Evolutionary conservation across 2,113 vertebrate genomes (phyloP), one percentile per base, ranked within the genome.

Genomic region (Zeus faber): DNA sequence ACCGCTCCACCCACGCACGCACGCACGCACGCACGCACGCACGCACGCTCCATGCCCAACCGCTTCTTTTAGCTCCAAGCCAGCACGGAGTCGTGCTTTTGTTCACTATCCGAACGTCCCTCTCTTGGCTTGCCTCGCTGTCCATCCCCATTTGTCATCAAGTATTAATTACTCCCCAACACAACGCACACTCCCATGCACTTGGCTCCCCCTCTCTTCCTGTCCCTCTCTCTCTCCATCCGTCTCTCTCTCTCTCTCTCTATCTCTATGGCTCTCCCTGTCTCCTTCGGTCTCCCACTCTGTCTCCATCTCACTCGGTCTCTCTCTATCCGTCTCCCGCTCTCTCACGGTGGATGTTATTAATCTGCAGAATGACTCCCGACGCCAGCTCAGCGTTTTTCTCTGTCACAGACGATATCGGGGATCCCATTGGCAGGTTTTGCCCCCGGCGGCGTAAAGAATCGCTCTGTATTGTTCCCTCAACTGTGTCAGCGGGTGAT

Each of bases 111-210:
- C 53, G 67, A 81, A 65, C 14, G 48, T 49, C 58, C 79, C 66
- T 76, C 58, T 66, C 64, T 61, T 75, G 35, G 44, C 65, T 77
- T 62, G 51, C 69, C 69, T 68, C 52, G 54, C 58, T 44, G 17
- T 66, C 49, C 58, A 64, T 74, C 70, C 77, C 60, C 57, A 85
- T 86, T 86, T 73, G 51, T 85, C 79, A 79, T 85, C 81, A 81
- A 80, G 67, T 79, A 76, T 85, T 87, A 86, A 87, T 88, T 86
- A 77, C 82, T 72, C 16, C 41, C 64, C 72, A 58, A 72, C 59
- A 62, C 59, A 49, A 65, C 44, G 44, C 26, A 22, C 27, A 14
- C 24, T 11, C 13, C n/a, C n/a, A n/a, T n/a, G n/a, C n/a, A n/a
- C n/a, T n/a, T n/a, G n/a, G n/a, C n/a, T n/a, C n/a, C n/a, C n/a